A percentile compares a stretch with the other conserved stretches of the same genome.
These are phyloP conservation scores for Dynastes maya DNA, from an alignment of 2,888 invertebrate genomes.

Conservation along the genomic window DNA sequence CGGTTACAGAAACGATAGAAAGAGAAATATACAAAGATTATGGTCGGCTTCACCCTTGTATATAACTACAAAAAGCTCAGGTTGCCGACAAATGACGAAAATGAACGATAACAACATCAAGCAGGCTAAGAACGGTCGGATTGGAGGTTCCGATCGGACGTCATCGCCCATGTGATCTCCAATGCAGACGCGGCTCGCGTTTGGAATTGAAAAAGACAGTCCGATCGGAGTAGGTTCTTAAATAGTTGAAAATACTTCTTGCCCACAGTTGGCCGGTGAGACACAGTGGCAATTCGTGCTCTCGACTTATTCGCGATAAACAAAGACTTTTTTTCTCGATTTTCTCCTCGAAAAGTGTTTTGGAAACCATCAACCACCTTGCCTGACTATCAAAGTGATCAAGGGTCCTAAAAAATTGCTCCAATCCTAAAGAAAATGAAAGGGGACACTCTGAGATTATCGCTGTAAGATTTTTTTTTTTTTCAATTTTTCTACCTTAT, in stretches of 20 bases:
- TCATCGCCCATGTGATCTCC: conserved; percentile 17
- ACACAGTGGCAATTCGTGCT: too few relatives aligned
- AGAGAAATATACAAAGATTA: too few relatives aligned
- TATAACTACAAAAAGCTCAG: conserved; percentile 13
- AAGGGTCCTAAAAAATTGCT: not conserved
- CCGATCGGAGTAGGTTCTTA: conserved; percentile 16
- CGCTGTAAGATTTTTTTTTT: conserved; percentile 33
- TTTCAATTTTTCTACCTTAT: not conserved
- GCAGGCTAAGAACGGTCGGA: conserved; percentile 17
- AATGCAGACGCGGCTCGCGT: not conserved
- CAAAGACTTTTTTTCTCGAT: too few relatives aligned
- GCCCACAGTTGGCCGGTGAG: not conserved
- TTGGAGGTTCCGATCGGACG: conserved; percentile 17
- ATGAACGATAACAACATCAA: not conserved
- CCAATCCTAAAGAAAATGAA: conserved; percentile 24
- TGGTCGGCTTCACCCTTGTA: too few relatives aligned
- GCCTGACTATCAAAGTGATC: too few relatives aligned
- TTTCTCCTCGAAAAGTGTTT: too few relatives aligned
- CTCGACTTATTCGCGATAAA: too few relatives aligned
- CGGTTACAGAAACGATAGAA: too few relatives aligned
- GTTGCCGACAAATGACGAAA: conserved; percentile 5
- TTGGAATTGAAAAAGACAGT: conserved; percentile 42
- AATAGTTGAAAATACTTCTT: conserved; percentile 38
- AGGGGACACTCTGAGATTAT: conserved; percentile 41
- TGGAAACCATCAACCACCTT: too few relatives aligned